A percentile compares a stretch with the other conserved stretches of the same genome.
Conservation (phyloP, 2,888 invertebrate species). For the Heliconius sara region DNA sequence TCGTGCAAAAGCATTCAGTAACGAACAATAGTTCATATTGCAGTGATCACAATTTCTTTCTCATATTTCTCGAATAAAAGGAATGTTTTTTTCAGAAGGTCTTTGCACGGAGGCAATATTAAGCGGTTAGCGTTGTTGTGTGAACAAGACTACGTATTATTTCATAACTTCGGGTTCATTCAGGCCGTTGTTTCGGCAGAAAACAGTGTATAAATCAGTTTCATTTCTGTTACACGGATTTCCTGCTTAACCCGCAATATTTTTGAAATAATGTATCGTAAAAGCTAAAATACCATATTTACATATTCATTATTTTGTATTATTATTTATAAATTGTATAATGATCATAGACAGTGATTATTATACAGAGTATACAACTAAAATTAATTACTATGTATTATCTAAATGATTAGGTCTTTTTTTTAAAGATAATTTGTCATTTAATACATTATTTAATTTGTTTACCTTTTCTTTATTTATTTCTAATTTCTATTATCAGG, state of each 20-base stretch:
- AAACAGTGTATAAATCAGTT: conserved; percentile 62
- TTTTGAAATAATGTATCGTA: conserved; percentile 21
- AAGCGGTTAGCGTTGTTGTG: conserved; percentile 45
- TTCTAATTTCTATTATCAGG: not conserved
- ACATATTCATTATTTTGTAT: not conserved
- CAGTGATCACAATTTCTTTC: conserved; percentile 28
- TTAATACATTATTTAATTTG: not conserved
- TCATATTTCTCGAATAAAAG: conserved; percentile 28
- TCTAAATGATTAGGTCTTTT: too few species aligned
- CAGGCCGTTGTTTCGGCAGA: conserved; percentile 66
- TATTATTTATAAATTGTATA: not conserved
- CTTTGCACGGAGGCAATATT: conserved; percentile 38
- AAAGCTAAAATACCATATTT: not conserved
- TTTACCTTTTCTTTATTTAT: not conserved
- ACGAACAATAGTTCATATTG: conserved; percentile 22
- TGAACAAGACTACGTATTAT: conserved; percentile 48
- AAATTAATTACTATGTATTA: not conserved
- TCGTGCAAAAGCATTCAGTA: conserved; percentile 8
- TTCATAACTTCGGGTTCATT: conserved; percentile 62
- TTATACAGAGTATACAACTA: not conserved
- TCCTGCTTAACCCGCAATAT: conserved; percentile 12
- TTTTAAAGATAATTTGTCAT: not conserved
- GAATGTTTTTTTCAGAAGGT: conserved; percentile 28
- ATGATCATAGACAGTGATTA: not conserved
- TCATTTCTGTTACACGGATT: conserved; percentile 35